phyloP scores from a whole-genome alignment of 2,113 vertebrate genomes.

The Pygoscelis adeliae region DNA sequence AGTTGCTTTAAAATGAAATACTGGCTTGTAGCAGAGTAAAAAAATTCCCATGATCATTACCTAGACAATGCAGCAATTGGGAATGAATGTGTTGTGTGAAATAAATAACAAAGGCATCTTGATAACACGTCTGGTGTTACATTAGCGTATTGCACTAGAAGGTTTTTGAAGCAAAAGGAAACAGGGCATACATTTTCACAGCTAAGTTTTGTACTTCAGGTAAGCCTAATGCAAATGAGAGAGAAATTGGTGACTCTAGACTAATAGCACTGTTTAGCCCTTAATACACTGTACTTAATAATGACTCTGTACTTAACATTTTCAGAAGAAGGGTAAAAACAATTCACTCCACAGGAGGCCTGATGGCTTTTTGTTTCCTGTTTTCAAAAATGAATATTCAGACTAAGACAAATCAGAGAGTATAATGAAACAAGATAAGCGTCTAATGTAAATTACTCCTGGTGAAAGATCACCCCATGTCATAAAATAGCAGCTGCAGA shows the following conservation, averaged over 20 bases:
- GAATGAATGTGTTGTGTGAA: neutral
- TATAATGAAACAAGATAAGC: neutral
- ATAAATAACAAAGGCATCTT: neutral
- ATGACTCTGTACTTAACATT: neutral
- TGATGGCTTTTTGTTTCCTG: neutral
- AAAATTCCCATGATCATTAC: neutral
- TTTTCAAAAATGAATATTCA: neutral
- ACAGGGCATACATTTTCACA: neutral
- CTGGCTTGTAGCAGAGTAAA: neutral
- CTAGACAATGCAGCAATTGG: neutral
- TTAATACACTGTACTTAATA: neutral
- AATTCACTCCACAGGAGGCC: neutral
- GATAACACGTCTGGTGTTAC: neutral
- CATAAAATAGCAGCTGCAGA: neutral
- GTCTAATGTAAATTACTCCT: neutral
- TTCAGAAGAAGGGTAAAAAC: neutral
- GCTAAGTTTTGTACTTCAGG: neutral
- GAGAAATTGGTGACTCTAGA: neutral
- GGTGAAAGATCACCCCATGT: neutral
- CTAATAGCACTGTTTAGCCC: neutral
- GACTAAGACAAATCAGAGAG: neutral
- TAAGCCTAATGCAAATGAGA: slow-evolving; percentile 4
- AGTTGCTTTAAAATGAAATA: neutral
- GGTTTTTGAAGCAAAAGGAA: neutral
- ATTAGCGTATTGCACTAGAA: neutral